Base-by-base conservation (phyloP, 2,888 invertebrate genomes). In the Synanthedon vespiformis region DNA sequence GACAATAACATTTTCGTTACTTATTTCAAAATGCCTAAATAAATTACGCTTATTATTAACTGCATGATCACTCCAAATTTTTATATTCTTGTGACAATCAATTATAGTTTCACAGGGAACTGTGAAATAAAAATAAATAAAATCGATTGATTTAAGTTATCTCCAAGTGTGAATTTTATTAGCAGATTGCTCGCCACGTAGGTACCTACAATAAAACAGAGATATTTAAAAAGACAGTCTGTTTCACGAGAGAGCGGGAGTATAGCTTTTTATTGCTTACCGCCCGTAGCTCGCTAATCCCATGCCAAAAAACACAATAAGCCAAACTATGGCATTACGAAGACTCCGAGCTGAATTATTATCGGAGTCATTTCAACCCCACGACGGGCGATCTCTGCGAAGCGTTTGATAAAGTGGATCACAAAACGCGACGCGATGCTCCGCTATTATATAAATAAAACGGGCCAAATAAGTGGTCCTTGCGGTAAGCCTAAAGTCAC, bases 371-470 rank as follows among this genome's bases (percentile, higher is more conserved):
- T 79, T 80, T 62, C 74, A 72, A 79, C 82, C 85, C 85, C 76
- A 76, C 72, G 61, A 63, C 67, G 65, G 62, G 68, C 74, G 80
- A 80, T 82, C 77, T 75, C 76, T 73, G 76, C 76, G 79, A 82
- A 81, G 77, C 81, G 70, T 83, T 84, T 85, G 84, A 85, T 85
- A 85, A 84, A 86, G 84, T 85, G 81, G 83, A 84, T 81, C 83
- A 81, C 83, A 82, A 81, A 82, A 83, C 77, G 79, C 74, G 68
- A 67, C 68, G 70, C 73, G 58, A 58, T 47, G 50, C 40, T 47
- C 40, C 58, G 59, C 58, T 77, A 79, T 80, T 77, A 79, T 80
- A 83, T 83, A 84, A 83, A 85, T 84, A 81, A 79, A 77, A 80
- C 70, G 70, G 77, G 75, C 71, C 74, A 75, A 73, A 77, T 71